Conservation (phyloP, 2,113 vertebrate species). For the Myiozetetes cayanensis region DNA sequence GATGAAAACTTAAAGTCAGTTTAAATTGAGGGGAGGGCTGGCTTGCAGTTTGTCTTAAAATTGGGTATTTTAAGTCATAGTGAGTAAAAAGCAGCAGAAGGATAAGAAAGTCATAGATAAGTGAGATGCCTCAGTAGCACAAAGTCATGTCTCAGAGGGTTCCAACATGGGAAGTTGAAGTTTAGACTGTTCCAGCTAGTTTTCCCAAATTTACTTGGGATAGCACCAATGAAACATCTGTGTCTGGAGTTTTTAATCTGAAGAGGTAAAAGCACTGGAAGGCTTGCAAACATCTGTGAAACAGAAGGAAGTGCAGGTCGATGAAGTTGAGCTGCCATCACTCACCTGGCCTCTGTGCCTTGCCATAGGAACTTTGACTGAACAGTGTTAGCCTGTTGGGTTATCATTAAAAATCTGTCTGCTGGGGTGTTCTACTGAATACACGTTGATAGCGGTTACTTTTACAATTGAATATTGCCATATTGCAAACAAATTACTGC, state of each 20-base stretch:
- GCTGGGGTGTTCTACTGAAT: background rate
- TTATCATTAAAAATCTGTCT: background rate
- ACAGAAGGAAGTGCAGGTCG: background rate
- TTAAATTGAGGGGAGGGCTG: background rate
- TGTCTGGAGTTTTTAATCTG: background rate
- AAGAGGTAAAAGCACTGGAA: background rate
- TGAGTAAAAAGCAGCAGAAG: background rate
- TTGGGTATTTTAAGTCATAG: background rate
- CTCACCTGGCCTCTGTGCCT: background rate
- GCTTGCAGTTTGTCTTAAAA: background rate
- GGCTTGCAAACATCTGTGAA: background rate
- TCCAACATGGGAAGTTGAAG: background rate
- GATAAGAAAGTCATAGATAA: background rate
- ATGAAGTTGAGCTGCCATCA: background rate
- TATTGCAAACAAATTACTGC: background rate
- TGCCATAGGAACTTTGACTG: background rate
- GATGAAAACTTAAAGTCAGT: background rate
- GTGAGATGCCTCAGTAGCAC: background rate
- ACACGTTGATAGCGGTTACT: background rate
- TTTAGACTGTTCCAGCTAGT: background rate
- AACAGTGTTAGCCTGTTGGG: fast-evolving
- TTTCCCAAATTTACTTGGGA: background rate
- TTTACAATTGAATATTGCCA: background rate
- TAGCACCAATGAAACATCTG: background rate
- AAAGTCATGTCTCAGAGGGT: background rate